Percentiles rank a stretch among this genome's conserved stretches.
Conservation (phyloP, 2,797 vertebrate genomes). For the Rhadinocentrus ornatus region DNA sequence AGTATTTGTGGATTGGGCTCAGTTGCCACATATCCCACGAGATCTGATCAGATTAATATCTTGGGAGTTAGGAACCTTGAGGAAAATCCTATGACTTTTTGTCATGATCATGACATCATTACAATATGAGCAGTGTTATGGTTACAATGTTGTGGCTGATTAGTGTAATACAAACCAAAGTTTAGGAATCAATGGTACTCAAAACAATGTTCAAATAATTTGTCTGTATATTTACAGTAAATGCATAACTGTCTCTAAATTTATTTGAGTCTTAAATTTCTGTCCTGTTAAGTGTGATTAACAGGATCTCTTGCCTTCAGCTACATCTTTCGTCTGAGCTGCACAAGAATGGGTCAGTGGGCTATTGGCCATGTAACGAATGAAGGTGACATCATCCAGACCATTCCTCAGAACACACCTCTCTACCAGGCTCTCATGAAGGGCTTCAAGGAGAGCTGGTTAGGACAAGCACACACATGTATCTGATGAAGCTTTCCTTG, state of each 20-base stretch:
- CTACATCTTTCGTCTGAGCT: constrained; percentile 91
- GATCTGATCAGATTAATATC: not conserved
- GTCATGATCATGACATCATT: not conserved
- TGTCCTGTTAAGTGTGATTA: not conserved
- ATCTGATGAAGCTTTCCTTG: not conserved
- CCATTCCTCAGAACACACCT: constrained; percentile 85
- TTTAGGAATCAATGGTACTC: not conserved
- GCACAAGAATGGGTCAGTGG: constrained; percentile 90
- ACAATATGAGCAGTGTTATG: not conserved
- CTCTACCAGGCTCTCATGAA: constrained; percentile 85
- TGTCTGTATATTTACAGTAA: not conserved
- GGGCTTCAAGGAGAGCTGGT: constrained; percentile 88
- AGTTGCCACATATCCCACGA: too few relatives aligned
- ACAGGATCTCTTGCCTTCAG: constrained; percentile 56
- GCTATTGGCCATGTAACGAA: constrained; percentile 89
- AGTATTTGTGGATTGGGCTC: not conserved
- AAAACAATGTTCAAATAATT: not conserved
- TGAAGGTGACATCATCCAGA: constrained; percentile 85
- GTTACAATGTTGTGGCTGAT: not conserved
- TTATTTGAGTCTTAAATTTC: not conserved
- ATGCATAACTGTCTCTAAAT: not conserved
- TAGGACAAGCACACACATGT: constrained; percentile 48
- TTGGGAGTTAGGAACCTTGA: not conserved
- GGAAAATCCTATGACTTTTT: not conserved
- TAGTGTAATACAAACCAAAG: not conserved